Percentiles rank a stretch among this genome's conserved stretches.
These are phyloP conservation scores for Hypomesus transpacificus DNA, from an alignment of 2,113 vertebrate genomes.

Conservation along the genomic window DNA sequence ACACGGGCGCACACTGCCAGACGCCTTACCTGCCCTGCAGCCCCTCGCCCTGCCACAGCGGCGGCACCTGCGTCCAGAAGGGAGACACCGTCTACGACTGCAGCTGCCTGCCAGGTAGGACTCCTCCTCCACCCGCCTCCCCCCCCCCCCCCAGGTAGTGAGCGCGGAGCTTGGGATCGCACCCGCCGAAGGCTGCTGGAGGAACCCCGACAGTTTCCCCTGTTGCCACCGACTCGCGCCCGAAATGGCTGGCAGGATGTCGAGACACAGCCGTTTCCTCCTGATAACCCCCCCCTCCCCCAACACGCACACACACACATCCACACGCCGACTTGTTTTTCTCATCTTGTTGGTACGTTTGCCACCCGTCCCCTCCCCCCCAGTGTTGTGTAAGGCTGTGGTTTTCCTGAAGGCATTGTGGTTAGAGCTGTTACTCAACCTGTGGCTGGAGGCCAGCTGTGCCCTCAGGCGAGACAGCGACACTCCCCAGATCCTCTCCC, in stretches of 20 bases:
- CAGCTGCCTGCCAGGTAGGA: constrained; percentile 89
- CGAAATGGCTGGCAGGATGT: constrained; percentile 50
- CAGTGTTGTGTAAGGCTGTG: constrained; percentile 23
- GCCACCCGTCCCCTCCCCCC: neutral
- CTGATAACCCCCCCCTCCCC: constrained; percentile 45
- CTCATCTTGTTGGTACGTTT: constrained; percentile 8
- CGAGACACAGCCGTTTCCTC: constrained; percentile 61
- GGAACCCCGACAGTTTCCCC: no score
- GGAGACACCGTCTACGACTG: constrained; percentile 88
- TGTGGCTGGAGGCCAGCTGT: constrained; percentile 10
- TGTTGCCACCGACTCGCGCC: no score
- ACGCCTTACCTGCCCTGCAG: constrained; percentile 89
- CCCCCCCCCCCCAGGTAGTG: neutral
- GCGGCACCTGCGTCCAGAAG: constrained; percentile 92
- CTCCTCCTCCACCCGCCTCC: neutral
- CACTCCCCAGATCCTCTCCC: no score
- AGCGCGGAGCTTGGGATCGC: no score
- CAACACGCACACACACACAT: constrained; percentile 36
- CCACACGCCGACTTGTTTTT: constrained; percentile 35
- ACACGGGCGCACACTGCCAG: constrained; percentile 86
- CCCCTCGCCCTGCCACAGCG: constrained; percentile 68
- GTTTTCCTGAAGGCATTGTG: constrained; percentile 10
- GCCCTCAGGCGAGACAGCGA: no score
- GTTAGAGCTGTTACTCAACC: constrained; percentile 8
- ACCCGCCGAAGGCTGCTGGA: no score